Conservation (phyloP, 2,113 vertebrate species). For the Sterrhoptilus dennistouni region DNA sequence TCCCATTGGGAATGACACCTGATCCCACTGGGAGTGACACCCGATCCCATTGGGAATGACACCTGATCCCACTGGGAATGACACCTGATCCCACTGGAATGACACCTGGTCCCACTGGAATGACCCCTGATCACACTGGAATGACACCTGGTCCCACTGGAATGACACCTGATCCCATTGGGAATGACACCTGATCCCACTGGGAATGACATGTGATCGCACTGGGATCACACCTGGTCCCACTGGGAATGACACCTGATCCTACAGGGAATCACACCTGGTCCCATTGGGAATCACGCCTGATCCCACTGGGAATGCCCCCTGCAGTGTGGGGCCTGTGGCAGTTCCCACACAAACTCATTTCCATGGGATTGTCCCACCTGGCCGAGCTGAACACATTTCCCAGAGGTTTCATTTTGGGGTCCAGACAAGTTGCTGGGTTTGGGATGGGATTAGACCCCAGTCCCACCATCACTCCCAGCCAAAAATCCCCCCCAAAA, state of each 20-base stretch:
- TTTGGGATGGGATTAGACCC: neutral
- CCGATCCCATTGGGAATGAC: no score
- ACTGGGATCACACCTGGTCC: no score
- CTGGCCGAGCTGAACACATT: neutral
- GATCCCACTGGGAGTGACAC: fast-evolving
- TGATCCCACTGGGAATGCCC: neutral
- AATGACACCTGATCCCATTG: no score
- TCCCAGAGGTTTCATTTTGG: neutral
- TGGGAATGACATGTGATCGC: fast-evolving
- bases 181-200: neutral
- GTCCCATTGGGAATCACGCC: fast-evolving
- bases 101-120: fast-evolving
- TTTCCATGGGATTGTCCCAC: neutral
- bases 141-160: no score
- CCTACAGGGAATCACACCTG: neutral
- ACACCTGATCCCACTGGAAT: no score
- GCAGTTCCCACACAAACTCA: neutral
- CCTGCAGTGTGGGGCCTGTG: neutral
- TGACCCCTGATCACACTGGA: fast-evolving
- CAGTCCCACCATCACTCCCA: neutral
- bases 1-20: neutral
- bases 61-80: neutral
- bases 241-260: no score
- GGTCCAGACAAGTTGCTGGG: neutral
- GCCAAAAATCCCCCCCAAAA: neutral